Evolutionary conservation across 2,113 vertebrate genomes (phyloP), one percentile per base, ranked within the genome.

Genomic region (Rhagologus leucostigma): DNA sequence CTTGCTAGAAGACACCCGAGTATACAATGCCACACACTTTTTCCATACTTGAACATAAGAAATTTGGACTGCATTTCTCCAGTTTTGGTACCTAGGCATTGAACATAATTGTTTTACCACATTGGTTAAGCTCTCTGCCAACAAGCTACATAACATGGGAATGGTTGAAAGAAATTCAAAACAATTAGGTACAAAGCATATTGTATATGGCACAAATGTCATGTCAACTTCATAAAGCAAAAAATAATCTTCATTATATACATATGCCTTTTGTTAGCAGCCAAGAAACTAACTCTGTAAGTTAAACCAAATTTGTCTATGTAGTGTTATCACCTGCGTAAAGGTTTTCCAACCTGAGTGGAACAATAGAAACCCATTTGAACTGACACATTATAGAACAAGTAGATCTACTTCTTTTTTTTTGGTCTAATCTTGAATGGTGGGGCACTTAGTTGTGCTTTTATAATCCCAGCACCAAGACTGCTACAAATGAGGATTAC

Each of bases 11-110:
- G 93, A 94, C 92, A 92, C 53, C 16, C 53, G 11, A 78, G 20
- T 74, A 87, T 91, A 84, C 87, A 92, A 87, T 96, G 95, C 95
- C 95, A 94, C 90, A 96, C 88, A 74, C 47, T 95, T 94, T 95
- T 95, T 96, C 95, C 95, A 24, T 64, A 69, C 80, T 88, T 68
- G 60, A 88, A 90, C 90, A 82, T 27, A 78, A 92, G 88, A 94
- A 92, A 67, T 94, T 60, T 96, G 92, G 90, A 71, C 71, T 71
- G 33, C n/a, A 53, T 21, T 71, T 56, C 64, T 93, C 32, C 20
- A 23, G 7, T 81, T 96, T 90, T 92, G 93, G 88, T 97, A 87
- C 92, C 95, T 92, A 87, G 85, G 86, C 82, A 95, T n/a, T 71
- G 85, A 93, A 93, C 86, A 71, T 89, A 65, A 97, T 96, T 92